Evolutionary conservation across 2,888 invertebrate species (phyloP).

Genomic region (Oeneis ivallda): DNA sequence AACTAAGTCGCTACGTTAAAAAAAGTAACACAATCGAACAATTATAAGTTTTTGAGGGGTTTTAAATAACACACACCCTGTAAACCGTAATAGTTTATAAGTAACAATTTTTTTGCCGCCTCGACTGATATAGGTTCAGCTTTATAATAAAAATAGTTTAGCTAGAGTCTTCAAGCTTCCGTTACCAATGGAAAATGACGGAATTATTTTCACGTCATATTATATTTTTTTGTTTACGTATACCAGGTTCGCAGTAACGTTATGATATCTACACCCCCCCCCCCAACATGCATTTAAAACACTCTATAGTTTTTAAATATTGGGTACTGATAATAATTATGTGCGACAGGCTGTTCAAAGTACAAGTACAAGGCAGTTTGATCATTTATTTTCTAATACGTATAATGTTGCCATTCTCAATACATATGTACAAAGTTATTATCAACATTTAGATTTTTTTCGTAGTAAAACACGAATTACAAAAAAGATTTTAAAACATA

Average conservation of each 20-base stretch:
- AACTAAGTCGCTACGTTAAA: conserved; percentile 13
- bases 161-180: conserved; percentile 31
- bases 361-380: conserved; percentile 51
- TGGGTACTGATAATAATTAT: conserved; percentile 11
- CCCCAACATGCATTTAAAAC: conserved; percentile 18
- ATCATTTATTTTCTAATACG: conserved; percentile 45
- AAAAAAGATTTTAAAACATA: conserved; percentile 44
- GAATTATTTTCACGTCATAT: conserved; percentile 3
- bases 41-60: conserved; percentile 8
- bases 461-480: conserved; percentile 30
- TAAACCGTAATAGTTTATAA: conserved; percentile 38
- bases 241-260: conserved; percentile 8
- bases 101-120: conserved; percentile 40
- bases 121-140: conserved; percentile 37
- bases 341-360: conserved; percentile 37
- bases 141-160: conserved; percentile 35
- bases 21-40: conserved; percentile 4
- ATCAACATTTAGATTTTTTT: conserved; percentile 25
- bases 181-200: conserved; percentile 5
- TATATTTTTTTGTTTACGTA: conserved; percentile 4
- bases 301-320: conserved; percentile 4
- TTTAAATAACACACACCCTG: conserved; percentile 32
- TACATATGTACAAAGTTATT: conserved; percentile 44
- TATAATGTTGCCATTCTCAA: conserved; percentile 52
- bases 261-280: not conserved